Evolutionary conservation across 2,113 vertebrate genomes (phyloP).

Genomic region (Gambusia affinis): DNA sequence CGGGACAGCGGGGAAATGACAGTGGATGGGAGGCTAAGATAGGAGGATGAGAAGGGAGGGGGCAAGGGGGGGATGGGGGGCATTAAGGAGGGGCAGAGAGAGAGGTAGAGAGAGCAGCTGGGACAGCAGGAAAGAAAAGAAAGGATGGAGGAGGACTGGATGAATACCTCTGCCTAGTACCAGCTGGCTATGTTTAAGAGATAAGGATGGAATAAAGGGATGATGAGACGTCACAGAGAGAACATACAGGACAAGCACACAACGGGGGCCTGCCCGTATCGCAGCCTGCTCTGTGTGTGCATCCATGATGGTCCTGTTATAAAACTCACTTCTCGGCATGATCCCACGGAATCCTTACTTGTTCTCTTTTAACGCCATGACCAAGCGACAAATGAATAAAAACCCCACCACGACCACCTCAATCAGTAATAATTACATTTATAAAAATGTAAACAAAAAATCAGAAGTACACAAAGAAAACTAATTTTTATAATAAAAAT

Average conservation of each 20-base stretch:
- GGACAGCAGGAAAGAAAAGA: constrained; percentile 42
- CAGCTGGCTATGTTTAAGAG: constrained; percentile 55
- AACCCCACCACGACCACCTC: neutral
- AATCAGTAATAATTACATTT: neutral
- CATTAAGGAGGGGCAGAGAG: constrained; percentile 33
- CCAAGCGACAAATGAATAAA: neutral
- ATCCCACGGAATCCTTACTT: neutral
- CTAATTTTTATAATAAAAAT: neutral
- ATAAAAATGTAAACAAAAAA: neutral
- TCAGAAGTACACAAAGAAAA: neutral
- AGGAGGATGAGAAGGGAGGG: constrained; percentile 15
- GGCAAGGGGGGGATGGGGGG: constrained; percentile 9
- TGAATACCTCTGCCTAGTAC: constrained; percentile 67
- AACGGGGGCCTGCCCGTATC: constrained; percentile 10
- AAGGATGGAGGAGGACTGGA: constrained; percentile 43
- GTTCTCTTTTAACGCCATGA: neutral
- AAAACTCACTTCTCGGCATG: constrained; percentile 43
- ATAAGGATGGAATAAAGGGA: constrained; percentile 36
- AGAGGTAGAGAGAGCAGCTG: constrained; percentile 54
- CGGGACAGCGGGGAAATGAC: constrained; percentile 65
- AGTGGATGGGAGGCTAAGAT: constrained; percentile 56
- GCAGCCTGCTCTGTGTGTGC: constrained; percentile 8
- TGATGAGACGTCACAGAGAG: constrained; percentile 38
- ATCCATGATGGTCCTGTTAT: constrained; percentile 47
- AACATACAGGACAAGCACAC: constrained; percentile 19